These are phyloP conservation scores for Caenorhabditis zanzibari DNA, from an alignment of 2,888 invertebrate genomes.

Conservation along the genomic window DNA sequence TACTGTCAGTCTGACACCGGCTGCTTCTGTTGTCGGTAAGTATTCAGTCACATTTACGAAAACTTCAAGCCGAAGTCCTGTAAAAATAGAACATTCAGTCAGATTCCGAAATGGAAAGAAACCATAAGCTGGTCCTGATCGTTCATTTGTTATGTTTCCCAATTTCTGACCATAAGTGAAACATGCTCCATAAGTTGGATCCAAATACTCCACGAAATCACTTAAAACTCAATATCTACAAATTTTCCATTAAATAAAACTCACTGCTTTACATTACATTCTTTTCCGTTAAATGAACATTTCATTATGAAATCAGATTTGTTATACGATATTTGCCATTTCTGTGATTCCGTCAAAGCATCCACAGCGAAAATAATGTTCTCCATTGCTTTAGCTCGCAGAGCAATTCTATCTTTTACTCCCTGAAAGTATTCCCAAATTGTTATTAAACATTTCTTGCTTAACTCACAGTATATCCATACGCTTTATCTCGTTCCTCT, in stretches of 20 bases:
- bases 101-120: not conserved
- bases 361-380: constrained; percentile 83
- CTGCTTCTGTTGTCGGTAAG: constrained; percentile 82
- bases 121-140: constrained; percentile 83
- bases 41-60: constrained; percentile 82
- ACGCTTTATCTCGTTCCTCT: constrained; percentile 79
- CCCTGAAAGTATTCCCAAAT: constrained; percentile 66
- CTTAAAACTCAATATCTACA: constrained; percentile 67
- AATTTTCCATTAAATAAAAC: constrained; percentile 3
- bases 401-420: constrained; percentile 82
- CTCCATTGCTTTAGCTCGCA: constrained; percentile 81
- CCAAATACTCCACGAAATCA: constrained; percentile 80
- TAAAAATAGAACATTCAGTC: too few species aligned
- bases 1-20: constrained; percentile 81
- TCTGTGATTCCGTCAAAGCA: constrained; percentile 73
- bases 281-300: constrained; percentile 82
- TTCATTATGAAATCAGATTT: constrained; percentile 80
- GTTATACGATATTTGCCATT: constrained; percentile 70
- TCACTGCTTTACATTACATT: constrained; percentile 81
- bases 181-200: constrained; percentile 83
- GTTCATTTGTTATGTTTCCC: constrained; percentile 77
- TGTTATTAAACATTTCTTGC: not conserved
- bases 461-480: constrained; percentile 70
- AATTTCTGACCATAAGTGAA: constrained; percentile 81
- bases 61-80: constrained; percentile 80